A percentile compares a stretch with the other conserved stretches of the same genome.
Conservation (phyloP, 2,888 invertebrate species). For the Operophtera brumata region DNA sequence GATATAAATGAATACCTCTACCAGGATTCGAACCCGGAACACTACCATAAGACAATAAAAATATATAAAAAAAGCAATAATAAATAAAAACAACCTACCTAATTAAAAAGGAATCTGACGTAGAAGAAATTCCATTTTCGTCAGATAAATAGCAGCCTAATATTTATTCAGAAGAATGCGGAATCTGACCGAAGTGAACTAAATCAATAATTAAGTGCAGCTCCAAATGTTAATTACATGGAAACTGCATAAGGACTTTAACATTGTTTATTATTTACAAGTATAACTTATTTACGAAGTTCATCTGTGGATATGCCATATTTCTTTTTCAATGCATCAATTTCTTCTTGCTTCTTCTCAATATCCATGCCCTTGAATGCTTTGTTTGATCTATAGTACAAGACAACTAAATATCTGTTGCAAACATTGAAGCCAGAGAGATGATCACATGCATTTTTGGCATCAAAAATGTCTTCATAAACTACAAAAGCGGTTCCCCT, state of each 20-base stretch:
- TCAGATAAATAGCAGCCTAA: too few relatives aligned
- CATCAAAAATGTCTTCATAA: constrained; percentile 99
- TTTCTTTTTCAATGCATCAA: constrained; percentile 96
- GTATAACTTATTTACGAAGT: constrained; percentile 61
- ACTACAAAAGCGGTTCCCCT: constrained; percentile 99
- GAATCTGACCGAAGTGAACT: too few relatives aligned
- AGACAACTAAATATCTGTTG: constrained; percentile 98
- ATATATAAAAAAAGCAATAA: too few relatives aligned
- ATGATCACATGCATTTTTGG: constrained; percentile 99
- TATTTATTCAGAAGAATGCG: too few relatives aligned
- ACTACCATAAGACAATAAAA: too few relatives aligned
- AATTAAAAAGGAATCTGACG: too few relatives aligned
- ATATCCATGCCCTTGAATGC: constrained; percentile 97
- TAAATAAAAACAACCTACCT: too few relatives aligned
- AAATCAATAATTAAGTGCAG: too few relatives aligned
- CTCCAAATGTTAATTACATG: too few relatives aligned
- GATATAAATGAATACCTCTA: too few relatives aligned
- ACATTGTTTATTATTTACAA: neutral
- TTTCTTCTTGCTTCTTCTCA: constrained; percentile 97
- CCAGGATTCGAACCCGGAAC: too few relatives aligned
- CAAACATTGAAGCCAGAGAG: constrained; percentile 99
- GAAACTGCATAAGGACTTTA: neutral
- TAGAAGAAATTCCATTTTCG: too few relatives aligned
- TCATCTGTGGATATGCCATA: constrained; percentile 88
- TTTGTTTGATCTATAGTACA: constrained; percentile 98